Conservation (phyloP, 2,113 vertebrate genomes). For the Leucoraja erinaceus region DNA sequence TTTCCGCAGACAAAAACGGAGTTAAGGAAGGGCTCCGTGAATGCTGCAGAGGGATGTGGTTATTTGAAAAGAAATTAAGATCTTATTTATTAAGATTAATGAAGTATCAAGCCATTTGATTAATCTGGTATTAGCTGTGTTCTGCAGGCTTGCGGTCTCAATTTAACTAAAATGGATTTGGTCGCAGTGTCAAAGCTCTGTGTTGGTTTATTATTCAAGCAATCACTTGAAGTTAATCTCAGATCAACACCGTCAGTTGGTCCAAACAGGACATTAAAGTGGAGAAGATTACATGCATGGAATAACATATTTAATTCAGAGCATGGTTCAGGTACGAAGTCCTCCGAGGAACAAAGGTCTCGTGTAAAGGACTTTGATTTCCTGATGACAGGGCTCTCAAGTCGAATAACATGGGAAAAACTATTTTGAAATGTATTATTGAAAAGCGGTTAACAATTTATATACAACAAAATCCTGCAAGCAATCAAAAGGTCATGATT, state of each 20-base stretch:
- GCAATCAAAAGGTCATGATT: not conserved
- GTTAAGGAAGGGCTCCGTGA: not conserved
- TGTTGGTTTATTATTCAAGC: not conserved
- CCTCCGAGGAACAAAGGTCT: not conserved
- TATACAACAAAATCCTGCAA: too few species aligned
- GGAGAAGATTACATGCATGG: not conserved
- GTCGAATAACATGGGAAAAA: not conserved
- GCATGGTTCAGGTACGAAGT: not conserved
- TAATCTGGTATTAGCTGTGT: not conserved
- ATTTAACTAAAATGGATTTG: too few species aligned
- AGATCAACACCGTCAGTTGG: not conserved
- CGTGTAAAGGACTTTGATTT: not conserved
- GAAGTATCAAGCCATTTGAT: not conserved
- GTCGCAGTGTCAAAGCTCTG: too few species aligned
- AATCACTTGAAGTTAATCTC: not conserved
- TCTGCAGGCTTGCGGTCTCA: too few species aligned
- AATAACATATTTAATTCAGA: not conserved
- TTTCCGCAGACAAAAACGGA: not conserved
- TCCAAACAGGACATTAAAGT: not conserved
- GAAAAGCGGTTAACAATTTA: too few species aligned
- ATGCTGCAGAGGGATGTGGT: not conserved
- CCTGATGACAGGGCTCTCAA: not conserved
- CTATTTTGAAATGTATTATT: too few species aligned
- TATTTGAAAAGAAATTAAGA: not conserved
- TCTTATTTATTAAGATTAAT: not conserved